Base-by-base conservation (phyloP, 2,113 vertebrate genomes). In the Dolichallabes microphthalmus region DNA sequence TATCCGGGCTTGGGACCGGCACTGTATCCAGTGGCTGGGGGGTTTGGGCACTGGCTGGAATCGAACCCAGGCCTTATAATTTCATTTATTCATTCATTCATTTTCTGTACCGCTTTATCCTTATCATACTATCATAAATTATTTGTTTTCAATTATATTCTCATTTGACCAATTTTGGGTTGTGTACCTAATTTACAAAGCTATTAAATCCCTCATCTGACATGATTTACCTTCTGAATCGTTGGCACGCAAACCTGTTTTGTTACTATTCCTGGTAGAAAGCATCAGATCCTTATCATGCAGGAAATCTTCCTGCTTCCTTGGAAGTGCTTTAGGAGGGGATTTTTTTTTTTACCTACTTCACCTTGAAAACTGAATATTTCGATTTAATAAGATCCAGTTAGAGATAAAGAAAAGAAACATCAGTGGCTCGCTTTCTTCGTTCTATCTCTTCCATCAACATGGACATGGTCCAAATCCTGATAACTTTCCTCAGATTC, bases 281-380 rank as follows among this genome's bases (percentile, higher is more conserved):
- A 66, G 81, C 35, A 19, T 61, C 5, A 14, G 53, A 55, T 68
- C 53, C 52, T 22, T 87, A 61, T 68, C 78, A 68, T n/a, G 71
- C 9, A 10, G 55, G 25, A 78, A n/a, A 71, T 82, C n/a, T 50
- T 58, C 35, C 60, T 77, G 14, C 79, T 85, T 87, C n/a, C 30
- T 8, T 85, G 15, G 22, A 82, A 78, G 27, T 80, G 7, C 0
- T 12, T 77, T 50, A 78, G 74, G n/a, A 32, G 64, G 25, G 4
- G 9, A 30, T 45, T 74, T 80, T 74, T 69, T 30, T 45, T 74
- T 80, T 74, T 69, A 25, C 20, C 57, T 10, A 6, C 75, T 1
- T 15, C 39, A n/a, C n/a, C 15, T 20, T 30, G 5, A 17, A 84
- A 76, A 32, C 27, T 17, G 53, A 82, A 74, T 10, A 61, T 75